Evolutionary conservation across 1,140 invertebrate genomes (phyloP).

Genomic region (Campoletis sonorensis): DNA sequence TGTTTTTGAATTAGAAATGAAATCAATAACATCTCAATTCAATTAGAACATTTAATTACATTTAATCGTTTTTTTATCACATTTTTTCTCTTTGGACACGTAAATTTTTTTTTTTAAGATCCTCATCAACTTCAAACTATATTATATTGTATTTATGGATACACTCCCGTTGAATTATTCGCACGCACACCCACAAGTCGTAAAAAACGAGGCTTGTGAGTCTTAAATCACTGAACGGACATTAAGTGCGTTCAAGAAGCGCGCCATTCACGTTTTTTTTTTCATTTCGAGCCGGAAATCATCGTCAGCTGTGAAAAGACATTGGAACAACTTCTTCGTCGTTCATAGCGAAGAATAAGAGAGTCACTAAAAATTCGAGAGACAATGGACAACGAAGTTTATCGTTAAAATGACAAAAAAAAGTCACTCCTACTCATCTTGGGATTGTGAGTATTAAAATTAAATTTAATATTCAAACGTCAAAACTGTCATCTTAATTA

Average conservation of each 20-base stretch:
- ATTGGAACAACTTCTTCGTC: background rate
- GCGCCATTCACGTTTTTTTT: background rate
- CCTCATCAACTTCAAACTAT: slow-evolving; percentile 4
- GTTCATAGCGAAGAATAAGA: background rate
- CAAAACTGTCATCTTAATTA: too few species aligned
- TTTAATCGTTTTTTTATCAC: too few species aligned
- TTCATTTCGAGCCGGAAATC: slow-evolving; percentile 4
- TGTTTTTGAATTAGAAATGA: too few species aligned
- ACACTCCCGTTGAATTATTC: slow-evolving; percentile 3
- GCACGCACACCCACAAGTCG: background rate
- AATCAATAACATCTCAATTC: too few species aligned
- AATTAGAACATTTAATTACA: too few species aligned
- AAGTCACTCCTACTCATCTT: background rate
- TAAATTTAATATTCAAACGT: background rate
- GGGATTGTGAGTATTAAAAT: background rate
- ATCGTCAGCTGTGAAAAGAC: slow-evolving; percentile 3
- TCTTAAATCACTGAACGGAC: slow-evolving; percentile 6
- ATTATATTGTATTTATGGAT: background rate
- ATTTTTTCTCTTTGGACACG: background rate
- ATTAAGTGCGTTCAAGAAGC: slow-evolving; percentile 5
- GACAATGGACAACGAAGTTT: background rate
- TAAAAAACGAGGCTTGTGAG: slow-evolving; percentile 1
- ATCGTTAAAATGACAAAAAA: background rate
- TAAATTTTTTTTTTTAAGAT: background rate
- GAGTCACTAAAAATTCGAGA: background rate